Base-by-base conservation (phyloP, 2,888 invertebrate species). In the Dermolepida albohirtum region DNA sequence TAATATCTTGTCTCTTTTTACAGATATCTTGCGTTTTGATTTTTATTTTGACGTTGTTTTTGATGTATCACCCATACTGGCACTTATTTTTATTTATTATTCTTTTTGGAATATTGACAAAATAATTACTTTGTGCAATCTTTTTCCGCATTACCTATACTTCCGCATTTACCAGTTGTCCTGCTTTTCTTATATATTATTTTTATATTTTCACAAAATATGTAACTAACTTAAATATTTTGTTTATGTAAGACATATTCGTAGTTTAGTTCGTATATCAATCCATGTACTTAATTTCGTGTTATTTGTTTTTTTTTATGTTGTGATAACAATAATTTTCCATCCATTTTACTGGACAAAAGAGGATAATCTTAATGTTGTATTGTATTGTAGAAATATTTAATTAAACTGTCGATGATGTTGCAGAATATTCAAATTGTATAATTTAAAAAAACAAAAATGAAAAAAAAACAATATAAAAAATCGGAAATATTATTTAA, bases 41-140 rank as follows among this genome's bases (percentile, higher is more conserved):
- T 68, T 73, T 76, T 74, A 64, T 73, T 75, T 77, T 78, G 75
- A 77, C 78, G 76, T 77, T 79, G 72, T 79, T 78, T 75, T 78
- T 79, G 72, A 72, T 78, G 71, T 77, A 73, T 70, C 77, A 80
- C 72, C 79, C 80, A 71, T 67, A 78, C 68, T 74, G 75, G 68
- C 77, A 78, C 69, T 72, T 79, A 71, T 73, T 74, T 78, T 63
- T 73, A 76, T 71, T 75, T 74, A 50, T 71, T 78, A 44, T 64
- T 68, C 12, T 50, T 72, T 49, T 44, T 64, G 22, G 40, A 51
- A 64, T 47, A 50, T 50, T 50, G 50, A 52, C 64, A 11, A 40
- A 59, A 22, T 34, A 29, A 22, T 49, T n/a, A 12, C 14, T 17
- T 14, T 39, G 8, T 12, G 12, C 34, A 34, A 63, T 14, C 10